Base-by-base conservation (phyloP, 2,888 invertebrate species). In the Hirtodrosophila confusa region DNA sequence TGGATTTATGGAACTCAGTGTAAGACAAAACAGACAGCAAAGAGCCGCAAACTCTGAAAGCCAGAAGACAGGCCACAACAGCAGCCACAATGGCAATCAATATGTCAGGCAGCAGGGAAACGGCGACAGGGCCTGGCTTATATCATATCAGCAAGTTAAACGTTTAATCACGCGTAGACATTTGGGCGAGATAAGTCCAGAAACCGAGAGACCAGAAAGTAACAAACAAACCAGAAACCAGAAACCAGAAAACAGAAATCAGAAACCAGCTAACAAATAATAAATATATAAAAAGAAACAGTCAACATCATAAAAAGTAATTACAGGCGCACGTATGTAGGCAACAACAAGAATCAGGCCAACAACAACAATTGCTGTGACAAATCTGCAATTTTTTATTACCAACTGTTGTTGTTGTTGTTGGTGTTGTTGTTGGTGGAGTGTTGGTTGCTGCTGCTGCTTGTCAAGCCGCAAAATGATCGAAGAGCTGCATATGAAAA, bases 401-500 rank as follows among this genome's bases (percentile, higher is more conserved):
- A 71, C 50, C 65, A 36, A 66, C 44, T 44, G 41, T 43, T 62
- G 36, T 31, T 69, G 54, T 41, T 55, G 55, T 39, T 61, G 57
- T 41, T 41, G 55, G 36, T 61, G 57, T 41, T 41, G 36, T 10
- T 57, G 60, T 23, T 40, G 58, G 7, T 43, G 36, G 48, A 39
- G 61, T 54, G 51, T 64, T 64, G 60, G 49, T 40, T 56, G 53
- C 43, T 70, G 65, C 36, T 75, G 67, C 63, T 66, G 73, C 58
- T 75, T 86, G 86, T 86, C 86, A 84, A 69, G 71, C 69, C 54
- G 72, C 73, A 78, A 82, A 86, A 80, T 85, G 84, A 85, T 85
- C 84, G 84, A 85, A 85, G 84, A 85, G 84, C 82, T 80, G 78
- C 85, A 85, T 80, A 79, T 82, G 87, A 85, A 85, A 86, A 84